Conservation (phyloP, 2,888 invertebrate genomes). For the Diachrysia chrysitis region DNA sequence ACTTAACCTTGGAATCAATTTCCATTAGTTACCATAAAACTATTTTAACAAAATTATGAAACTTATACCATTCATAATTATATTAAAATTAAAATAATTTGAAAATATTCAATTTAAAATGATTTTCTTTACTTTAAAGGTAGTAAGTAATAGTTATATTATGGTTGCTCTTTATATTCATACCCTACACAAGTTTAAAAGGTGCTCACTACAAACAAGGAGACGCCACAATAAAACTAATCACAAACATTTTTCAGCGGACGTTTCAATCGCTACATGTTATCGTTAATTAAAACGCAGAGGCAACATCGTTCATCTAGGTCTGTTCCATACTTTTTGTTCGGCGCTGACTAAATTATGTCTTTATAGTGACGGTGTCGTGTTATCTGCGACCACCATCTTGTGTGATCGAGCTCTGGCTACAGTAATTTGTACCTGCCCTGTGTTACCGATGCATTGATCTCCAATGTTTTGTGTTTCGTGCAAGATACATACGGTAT, state of each 20-base stretch:
- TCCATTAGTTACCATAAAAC: too few relatives aligned
- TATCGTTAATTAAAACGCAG: conserved; percentile 84
- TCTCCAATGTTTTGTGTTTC: conserved; percentile 58
- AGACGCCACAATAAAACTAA: conserved; percentile 65
- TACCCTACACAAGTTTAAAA: neutral
- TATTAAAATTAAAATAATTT: too few relatives aligned
- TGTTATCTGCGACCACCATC: conserved; percentile 83
- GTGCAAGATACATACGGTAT: conserved; percentile 25
- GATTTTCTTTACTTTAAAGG: too few relatives aligned
- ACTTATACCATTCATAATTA: too few relatives aligned
- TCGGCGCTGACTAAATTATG: conserved; percentile 85
- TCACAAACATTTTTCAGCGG: conserved; percentile 68
- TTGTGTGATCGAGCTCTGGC: conserved; percentile 79
- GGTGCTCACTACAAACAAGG: conserved; percentile 3
- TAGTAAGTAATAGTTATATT: too few relatives aligned
- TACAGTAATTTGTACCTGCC: conserved; percentile 86
- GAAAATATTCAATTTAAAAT: too few relatives aligned
- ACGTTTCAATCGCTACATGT: conserved; percentile 78
- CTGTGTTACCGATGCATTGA: conserved; percentile 75
- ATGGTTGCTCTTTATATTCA: too few relatives aligned
- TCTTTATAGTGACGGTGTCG: conserved; percentile 84
- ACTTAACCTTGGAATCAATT: too few relatives aligned
- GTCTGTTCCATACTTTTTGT: conserved; percentile 81
- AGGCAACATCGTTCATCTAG: conserved; percentile 84
- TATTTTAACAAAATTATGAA: too few relatives aligned